Percentiles rank a stretch among this genome's conserved stretches.
Evolutionary conservation across 1,140 invertebrate genomes (phyloP).

Genomic region (Drosophila insularis): DNA sequence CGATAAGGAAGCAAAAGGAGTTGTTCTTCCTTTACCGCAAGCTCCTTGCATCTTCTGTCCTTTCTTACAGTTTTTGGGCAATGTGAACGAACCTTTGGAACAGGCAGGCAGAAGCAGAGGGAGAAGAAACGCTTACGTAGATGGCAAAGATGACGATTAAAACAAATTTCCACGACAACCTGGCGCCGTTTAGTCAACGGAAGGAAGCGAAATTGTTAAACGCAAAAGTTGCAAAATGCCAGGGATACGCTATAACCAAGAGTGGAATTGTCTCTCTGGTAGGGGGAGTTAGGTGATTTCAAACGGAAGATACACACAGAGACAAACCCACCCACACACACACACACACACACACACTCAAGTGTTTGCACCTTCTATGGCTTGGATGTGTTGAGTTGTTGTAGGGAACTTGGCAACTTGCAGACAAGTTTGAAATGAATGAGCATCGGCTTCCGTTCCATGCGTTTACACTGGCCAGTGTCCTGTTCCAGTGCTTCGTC

Average conservation of each 20-base stretch:
- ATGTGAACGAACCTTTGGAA: constrained; percentile 66
- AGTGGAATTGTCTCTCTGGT: neutral
- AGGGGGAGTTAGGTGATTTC: neutral
- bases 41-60: neutral
- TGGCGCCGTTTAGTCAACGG: constrained; percentile 76
- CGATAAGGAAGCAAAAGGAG: constrained; percentile 73
- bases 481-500: constrained; percentile 31
- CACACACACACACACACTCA: constrained; percentile 34
- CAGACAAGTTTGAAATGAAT: constrained; percentile 80
- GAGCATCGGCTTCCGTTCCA: constrained; percentile 74
- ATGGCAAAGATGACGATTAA: constrained; percentile 81
- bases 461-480: constrained; percentile 65
- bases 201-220: constrained; percentile 81
- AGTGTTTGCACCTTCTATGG: constrained; percentile 57
- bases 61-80: neutral
- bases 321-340: constrained; percentile 45
- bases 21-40: constrained; percentile 26
- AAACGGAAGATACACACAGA: constrained; percentile 47
- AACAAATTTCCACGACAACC: constrained; percentile 80
- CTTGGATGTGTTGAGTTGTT: neutral
- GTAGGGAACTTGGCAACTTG: constrained; percentile 69
- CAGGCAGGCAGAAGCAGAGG: neutral
- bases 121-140: constrained; percentile 58
- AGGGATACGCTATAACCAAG: constrained; percentile 37
- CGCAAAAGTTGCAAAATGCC: constrained; percentile 79